Evolutionary conservation across 1,140 invertebrate species (phyloP).

Genomic region (Drosophila bocki): DNA sequence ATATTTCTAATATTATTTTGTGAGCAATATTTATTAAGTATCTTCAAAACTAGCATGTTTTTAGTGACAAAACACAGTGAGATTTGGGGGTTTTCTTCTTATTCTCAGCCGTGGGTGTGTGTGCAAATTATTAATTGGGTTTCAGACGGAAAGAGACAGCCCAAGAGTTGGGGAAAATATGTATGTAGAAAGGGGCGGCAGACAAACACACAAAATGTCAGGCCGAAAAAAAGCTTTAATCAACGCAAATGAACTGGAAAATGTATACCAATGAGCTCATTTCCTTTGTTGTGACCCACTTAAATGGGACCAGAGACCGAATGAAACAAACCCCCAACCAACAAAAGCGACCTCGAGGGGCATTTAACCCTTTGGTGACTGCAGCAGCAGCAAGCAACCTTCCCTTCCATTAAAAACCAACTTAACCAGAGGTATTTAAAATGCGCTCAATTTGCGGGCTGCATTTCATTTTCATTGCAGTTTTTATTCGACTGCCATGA

Average conservation of each 20-base stretch:
- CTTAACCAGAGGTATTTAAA: slow-evolving; percentile 61
- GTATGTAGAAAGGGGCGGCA: slow-evolving; percentile 10
- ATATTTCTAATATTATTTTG: too few species aligned
- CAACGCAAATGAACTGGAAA: slow-evolving; percentile 82
- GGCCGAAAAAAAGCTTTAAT: slow-evolving; percentile 66
- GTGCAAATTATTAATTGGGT: slow-evolving; percentile 70
- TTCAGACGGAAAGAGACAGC: slow-evolving; percentile 40
- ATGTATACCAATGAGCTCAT: slow-evolving; percentile 81
- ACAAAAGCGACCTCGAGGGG: slow-evolving; percentile 71
- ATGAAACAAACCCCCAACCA: slow-evolving; percentile 31
- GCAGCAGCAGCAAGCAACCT: slow-evolving; percentile 4
- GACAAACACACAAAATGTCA: slow-evolving; percentile 44
- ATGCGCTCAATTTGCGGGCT: slow-evolving; percentile 60
- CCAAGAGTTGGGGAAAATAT: background rate
- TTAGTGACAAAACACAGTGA: slow-evolving; percentile 7
- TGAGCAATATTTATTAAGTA: background rate
- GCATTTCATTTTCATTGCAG: slow-evolving; percentile 67
- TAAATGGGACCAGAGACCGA: slow-evolving; percentile 43
- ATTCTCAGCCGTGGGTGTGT: slow-evolving; percentile 38
- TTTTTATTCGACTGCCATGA: slow-evolving; percentile 42
- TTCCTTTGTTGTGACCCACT: slow-evolving; percentile 71
- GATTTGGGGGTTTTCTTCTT: slow-evolving; percentile 12
- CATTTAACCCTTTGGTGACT: slow-evolving; percentile 63
- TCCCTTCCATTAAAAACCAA: background rate
- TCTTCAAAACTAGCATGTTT: background rate